phyloP scores from a whole-genome alignment of 2,888 invertebrate species.

The Coronaproctus castanopsis region DNA sequence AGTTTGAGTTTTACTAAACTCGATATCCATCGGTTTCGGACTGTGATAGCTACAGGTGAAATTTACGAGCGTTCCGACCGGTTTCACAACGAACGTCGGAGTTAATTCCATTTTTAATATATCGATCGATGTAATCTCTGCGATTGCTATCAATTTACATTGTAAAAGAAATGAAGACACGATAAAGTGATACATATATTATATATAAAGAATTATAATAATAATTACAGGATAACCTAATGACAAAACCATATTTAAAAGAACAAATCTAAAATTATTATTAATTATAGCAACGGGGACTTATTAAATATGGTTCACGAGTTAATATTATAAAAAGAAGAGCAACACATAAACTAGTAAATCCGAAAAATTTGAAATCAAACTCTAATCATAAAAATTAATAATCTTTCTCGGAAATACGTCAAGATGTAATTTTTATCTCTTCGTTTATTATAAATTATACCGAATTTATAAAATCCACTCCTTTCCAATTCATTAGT shows the following conservation, averaged over 20 bases:
- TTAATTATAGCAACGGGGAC: no score
- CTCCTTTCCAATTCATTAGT: no score
- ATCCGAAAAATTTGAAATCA: no score
- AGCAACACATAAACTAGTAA: no score
- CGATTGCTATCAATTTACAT: background rate
- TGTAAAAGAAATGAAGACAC: conserved; percentile 1
- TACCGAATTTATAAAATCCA: no score
- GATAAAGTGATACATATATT: background rate
- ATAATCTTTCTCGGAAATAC: no score
- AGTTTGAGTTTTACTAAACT: conserved; percentile 14
- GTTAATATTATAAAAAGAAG: no score
- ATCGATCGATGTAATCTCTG: background rate
- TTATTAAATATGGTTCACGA: no score
- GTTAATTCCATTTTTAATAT: conserved; percentile 30
- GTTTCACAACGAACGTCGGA: conserved; percentile 28
- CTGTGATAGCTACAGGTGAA: conserved; percentile 33
- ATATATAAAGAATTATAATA: background rate
- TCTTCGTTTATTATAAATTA: no score
- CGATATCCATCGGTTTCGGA: conserved; percentile 26
- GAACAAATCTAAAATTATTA: background rate
- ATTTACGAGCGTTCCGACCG: conserved; percentile 26
- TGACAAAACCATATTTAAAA: background rate
- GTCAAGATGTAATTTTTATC: no score
- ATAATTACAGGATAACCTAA: background rate
- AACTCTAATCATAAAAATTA: no score